Percentiles rank a stretch among this genome's conserved stretches.
phyloP scores from a whole-genome alignment of 2,113 vertebrate genomes.

The Dolichallabes microphthalmus region DNA sequence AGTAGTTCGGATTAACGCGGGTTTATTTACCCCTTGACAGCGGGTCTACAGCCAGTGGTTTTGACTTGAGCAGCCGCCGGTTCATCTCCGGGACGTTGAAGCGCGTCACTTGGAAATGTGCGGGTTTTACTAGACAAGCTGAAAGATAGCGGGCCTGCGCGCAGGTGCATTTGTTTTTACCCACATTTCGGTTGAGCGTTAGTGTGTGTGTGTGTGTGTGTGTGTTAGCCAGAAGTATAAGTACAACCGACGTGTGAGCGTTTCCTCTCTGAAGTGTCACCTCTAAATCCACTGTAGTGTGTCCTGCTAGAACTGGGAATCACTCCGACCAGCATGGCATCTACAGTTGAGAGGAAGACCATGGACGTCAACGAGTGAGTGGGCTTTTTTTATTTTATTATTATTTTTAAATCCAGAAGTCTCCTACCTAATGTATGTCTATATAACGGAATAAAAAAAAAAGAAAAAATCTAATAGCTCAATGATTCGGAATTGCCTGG shows the following conservation, averaged over 20 bases:
- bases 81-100: not conserved
- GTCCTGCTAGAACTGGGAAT: not conserved
- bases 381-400: slow-evolving; percentile 19
- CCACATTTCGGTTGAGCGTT: not conserved
- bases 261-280: not conserved
- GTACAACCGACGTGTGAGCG: not conserved
- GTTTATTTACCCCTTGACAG: not conserved
- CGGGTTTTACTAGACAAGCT: not conserved
- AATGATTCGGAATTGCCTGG: not conserved
- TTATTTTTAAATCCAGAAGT: not conserved
- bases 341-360: slow-evolving; percentile 28
- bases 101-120: not conserved
- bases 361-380: slow-evolving; percentile 30
- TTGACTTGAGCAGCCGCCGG: too few species aligned
- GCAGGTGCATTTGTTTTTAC: not conserved
- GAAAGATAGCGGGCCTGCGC: not conserved
- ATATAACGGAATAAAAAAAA: not conserved
- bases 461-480: too few species aligned
- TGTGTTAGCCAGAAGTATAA: not conserved
- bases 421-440: not conserved
- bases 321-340: slow-evolving; percentile 1
- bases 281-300: not conserved
- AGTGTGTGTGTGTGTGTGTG: not conserved
- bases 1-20: too few species aligned
- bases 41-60: not conserved